Evolutionary conservation across 2,888 invertebrate species (phyloP), one percentile per base, ranked within the genome.

Genomic region (Sarcophaga subvicina): DNA sequence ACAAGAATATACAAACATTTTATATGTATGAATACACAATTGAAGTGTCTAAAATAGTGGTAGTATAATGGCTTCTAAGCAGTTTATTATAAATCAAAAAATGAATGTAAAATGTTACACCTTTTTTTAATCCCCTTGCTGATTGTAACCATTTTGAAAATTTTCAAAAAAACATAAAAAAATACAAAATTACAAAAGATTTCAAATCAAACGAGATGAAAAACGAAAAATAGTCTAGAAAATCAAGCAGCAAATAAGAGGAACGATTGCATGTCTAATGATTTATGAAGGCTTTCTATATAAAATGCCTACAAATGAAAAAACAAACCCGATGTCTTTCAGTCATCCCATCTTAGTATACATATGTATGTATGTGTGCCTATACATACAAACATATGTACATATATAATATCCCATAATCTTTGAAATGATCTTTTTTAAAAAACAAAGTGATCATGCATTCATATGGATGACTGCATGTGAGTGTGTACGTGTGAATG

Each of bases 241-340:
- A 60, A 60, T 20, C 10, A 37, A 37, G 37, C 37, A 17, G 63
- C 25, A 63, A 71, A 80, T 67, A 66, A 60, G 25, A 71, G 8
- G 66, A 59, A 59, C 37, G 71, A 81, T 87, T 84, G 84, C 87
- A 84, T 87, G 87, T 82, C 87, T 79, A 87, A 87, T 87, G 87
- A 87, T 87, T 87, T 87, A 87, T 87, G 70, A 76, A 82, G 84
- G 84, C 81, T 84, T 84, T 87, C 79, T 82, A 64, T 76, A 84
- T 82, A 84, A 87, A 84, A 79, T 49, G 70, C 76, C 73, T 76
- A 75, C 84, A 84, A 79, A 82, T 87, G 67, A 62, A 81, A 81
- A 47, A 76, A 37, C 6, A 37, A 37, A 37, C 6, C 37, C 69
- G n/a, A 69, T 73, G 62, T 54, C 25, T 60, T 59, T 71, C 45